Evolutionary conservation across 2,797 vertebrate species (phyloP), one percentile per base, ranked within the genome.

Genomic region (Melanotaenia pygmaea): DNA sequence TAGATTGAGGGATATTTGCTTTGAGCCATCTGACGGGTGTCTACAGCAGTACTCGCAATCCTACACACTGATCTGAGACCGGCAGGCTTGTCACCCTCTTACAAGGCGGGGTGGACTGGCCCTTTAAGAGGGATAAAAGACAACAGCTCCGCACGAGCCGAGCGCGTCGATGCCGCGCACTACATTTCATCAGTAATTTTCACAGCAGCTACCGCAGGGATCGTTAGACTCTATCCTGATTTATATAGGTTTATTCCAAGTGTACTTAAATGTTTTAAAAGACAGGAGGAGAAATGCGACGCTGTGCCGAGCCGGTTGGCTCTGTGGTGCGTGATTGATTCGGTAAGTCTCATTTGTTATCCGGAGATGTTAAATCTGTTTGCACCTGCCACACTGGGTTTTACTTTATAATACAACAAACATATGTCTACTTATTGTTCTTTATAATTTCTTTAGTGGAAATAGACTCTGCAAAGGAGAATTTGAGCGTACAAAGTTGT

Each of bases 91-190:
- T 20, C 38, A 34, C 28, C 43, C 50, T 22, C 10, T 11, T 58
- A 2, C 71, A 0, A 30, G 0, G 35, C 5, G 13, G 10, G 62
- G 78, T 24, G 80, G 2, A 69, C 91, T 92, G 90, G 60, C 90
- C 86, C 92, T 93, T 93, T 92, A 93, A 93, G 91, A 82, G 16
- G 47, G 40, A 88, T 76, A 72, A 82, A 82, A 70, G 59, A 74
- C 72, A 45, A 65, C 70, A 28, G 82, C 69, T 61, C 65, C 60
- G 67, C 77, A 9, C 30, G 5, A 77, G 63, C 66, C 12, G 53
- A 80, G 73, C 81, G 84, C 79, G 72, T 85, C 80, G 76, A 68
- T 79, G 79, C 74, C 67, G 87, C 90, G 85, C 82, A 70, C 51
- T 66, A 20, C 60, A 1, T 86, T 67, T 67, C 32, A 8, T 24